Base-by-base conservation (phyloP, 2,113 vertebrate genomes). In the Tautogolabrus adspersus region DNA sequence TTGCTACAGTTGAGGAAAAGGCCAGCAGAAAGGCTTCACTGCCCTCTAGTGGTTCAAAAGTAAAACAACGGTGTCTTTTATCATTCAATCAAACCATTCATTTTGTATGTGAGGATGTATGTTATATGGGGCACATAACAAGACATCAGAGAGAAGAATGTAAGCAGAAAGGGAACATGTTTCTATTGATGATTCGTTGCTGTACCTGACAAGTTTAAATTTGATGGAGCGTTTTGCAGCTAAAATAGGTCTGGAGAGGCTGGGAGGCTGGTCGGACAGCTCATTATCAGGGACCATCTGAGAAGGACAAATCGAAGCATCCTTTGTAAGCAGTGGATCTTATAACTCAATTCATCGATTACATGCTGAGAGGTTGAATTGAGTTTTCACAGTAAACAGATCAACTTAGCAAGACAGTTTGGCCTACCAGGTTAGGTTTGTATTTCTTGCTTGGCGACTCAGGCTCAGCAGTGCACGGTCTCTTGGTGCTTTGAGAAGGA, bases 351-450 rank as follows among this genome's bases (percentile, higher is more conserved):
- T 6, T 18, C 46, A 47, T 44, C 11, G 2, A 44, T 10, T 13
- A 44, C 42, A 44, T 11, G 42, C 11, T 44, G 12, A 11, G 12
- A 13, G 12, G 9, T 10, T 44, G 2, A 44, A 44, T 44, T 13
- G 12, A 44, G 42, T 44, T 11, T 13, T 11, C 9, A 44, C 11
- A 11, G 2, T 34, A 34, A 34, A 44, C 10, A 59, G 54, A 47
- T 22, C 62, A 19, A 49, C 9, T 46, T 51, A 34, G 3, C 0
- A 38, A 44, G 47, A 47, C 16, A 18, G 40, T 47, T 40, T 92
- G 94, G 87, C 94, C 94, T 93, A 96, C 97, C 93, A 95, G 94
- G 75, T 96, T 94, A 8, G 79, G 86, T 23, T 55, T 47, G 12
- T 10, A 3, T 16, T 47, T 47, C 13, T 47, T 47, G 54, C 19